Conservation (phyloP, 2,113 vertebrate genomes). For the Alces alces region DNA sequence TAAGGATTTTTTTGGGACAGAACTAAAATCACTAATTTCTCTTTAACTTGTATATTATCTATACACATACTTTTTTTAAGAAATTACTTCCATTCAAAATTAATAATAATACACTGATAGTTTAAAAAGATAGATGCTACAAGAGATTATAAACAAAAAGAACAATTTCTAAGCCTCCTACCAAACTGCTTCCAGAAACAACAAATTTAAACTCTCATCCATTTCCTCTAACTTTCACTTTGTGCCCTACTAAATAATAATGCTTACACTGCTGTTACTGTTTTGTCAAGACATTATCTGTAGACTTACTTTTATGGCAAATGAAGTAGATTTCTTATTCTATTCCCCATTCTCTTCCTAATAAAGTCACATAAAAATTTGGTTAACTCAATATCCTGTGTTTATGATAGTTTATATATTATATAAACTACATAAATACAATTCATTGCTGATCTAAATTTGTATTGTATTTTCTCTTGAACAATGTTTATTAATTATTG, state of each 20-base stretch:
- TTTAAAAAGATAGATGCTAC: neutral
- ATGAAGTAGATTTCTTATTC: neutral
- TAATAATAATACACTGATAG: neutral
- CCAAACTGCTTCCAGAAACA: neutral
- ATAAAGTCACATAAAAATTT: neutral
- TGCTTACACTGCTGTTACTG: neutral
- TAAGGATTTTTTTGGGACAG: neutral
- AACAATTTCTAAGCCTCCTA: neutral
- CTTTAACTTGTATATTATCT: neutral
- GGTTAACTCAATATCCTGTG: neutral
- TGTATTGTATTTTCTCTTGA: neutral
- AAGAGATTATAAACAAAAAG: neutral
- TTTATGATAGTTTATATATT: neutral
- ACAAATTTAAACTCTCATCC: neutral
- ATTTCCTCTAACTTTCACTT: conserved; percentile 16
- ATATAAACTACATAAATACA: neutral
- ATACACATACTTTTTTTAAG: neutral
- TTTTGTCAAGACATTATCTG: neutral
- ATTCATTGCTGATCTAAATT: neutral
- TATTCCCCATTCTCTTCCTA: neutral
- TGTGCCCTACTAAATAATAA: neutral
- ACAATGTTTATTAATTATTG: neutral
- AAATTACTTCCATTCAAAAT: neutral
- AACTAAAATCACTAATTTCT: neutral
- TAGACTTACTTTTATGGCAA: neutral